phyloP scores from a whole-genome alignment of 2,888 invertebrate genomes.

The Sipha maydis region DNA sequence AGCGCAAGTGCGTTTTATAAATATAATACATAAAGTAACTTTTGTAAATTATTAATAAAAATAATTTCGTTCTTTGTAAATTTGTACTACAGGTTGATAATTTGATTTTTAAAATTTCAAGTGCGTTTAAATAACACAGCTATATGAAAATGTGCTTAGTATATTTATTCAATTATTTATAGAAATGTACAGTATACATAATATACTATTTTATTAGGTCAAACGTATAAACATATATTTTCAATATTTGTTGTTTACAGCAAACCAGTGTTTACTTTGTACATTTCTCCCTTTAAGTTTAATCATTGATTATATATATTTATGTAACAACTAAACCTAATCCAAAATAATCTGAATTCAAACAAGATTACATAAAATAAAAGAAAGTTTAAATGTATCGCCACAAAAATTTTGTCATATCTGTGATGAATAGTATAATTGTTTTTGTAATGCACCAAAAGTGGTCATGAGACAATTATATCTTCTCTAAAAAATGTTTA shows the following conservation, averaged over 20 bases:
- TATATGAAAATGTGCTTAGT: no score
- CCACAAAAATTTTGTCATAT: neutral
- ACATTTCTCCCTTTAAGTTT: neutral
- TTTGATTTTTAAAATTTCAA: no score
- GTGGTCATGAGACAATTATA: neutral
- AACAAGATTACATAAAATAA: neutral
- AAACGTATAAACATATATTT: neutral
- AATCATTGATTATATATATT: neutral
- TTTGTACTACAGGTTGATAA: no score
- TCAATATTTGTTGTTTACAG: neutral
- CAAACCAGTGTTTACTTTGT: neutral
- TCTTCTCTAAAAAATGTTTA: neutral
- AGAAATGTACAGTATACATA: neutral
- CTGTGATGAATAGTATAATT: neutral
- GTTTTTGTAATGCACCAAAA: neutral
- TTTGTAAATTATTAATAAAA: no score
- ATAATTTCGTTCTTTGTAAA: no score
- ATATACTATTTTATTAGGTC: neutral
- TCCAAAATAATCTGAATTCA: neutral
- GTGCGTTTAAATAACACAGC: no score
- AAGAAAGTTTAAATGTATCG: neutral
- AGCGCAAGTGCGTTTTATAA: no score
- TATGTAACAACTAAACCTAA: neutral
- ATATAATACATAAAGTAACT: no score
- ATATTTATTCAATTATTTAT: neutral